Evolutionary conservation across 2,888 invertebrate genomes (phyloP).

Genomic region (Rotaria magnacalcarata): DNA sequence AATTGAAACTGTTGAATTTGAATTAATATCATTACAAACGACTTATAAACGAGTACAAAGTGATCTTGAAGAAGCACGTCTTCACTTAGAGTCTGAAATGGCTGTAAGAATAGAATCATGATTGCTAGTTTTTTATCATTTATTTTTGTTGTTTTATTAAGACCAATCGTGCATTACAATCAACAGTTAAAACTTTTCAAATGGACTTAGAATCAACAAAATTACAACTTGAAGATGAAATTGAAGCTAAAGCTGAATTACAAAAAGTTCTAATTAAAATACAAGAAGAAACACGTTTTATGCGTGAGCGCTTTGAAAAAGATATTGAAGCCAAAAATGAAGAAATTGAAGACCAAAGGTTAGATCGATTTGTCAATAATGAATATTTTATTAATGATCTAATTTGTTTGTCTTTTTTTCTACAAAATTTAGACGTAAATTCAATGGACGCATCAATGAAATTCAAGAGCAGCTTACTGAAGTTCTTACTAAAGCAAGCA

Average conservation of each 20-base stretch:
- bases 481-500: slow-evolving; percentile 37
- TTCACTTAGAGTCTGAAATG: slow-evolving; percentile 44
- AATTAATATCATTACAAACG: slow-evolving; percentile 35
- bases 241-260: slow-evolving; percentile 42
- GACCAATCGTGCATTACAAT: slow-evolving; percentile 38
- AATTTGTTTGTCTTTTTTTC: neutral
- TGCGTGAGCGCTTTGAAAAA: slow-evolving; percentile 43
- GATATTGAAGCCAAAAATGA: slow-evolving; percentile 41
- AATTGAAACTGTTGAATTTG: slow-evolving; percentile 43
- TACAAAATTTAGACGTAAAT: slow-evolving; percentile 43
- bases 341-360: slow-evolving; percentile 46
- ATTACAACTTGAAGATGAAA: slow-evolving; percentile 45
- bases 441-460: slow-evolving; percentile 40
- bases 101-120: slow-evolving; percentile 5
- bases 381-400: neutral
- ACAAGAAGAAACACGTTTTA: slow-evolving; percentile 43
- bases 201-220: slow-evolving; percentile 42
- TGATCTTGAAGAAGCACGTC: slow-evolving; percentile 43
- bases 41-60: slow-evolving; percentile 27
- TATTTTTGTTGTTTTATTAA: neutral
- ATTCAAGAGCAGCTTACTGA: slow-evolving; percentile 44
- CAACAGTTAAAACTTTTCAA: slow-evolving; percentile 38
- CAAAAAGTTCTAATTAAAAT: slow-evolving; percentile 40
- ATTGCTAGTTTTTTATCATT: too few relatives aligned
- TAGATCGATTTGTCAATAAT: neutral